These are phyloP conservation scores for Halisarca cf. caerulea DNA, from an alignment of 37 sponge, comb jelly and placozoan species.

Conservation along the genomic window DNA sequence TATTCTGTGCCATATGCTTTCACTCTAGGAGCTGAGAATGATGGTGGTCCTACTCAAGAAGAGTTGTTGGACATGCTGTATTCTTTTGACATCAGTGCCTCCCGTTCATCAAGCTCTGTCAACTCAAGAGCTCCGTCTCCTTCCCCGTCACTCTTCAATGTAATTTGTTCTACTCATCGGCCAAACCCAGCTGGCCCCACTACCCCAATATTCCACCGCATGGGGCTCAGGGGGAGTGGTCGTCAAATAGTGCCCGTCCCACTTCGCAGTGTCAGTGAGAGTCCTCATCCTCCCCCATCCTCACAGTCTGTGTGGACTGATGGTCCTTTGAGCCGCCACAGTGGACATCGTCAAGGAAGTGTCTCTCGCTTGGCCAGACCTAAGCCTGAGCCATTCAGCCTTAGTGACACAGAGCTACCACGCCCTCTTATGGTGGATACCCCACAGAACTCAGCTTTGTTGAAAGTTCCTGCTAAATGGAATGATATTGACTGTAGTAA, in stretches of 20 bases:
- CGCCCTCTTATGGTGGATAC: too few species aligned
- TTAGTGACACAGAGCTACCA: too few species aligned
- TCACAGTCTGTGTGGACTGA: slow-evolving; percentile 22
- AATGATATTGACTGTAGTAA: too few species aligned
- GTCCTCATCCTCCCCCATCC: neutral
- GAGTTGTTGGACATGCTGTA: slow-evolving; percentile 86
- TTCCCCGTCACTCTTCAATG: slow-evolving; percentile 77
- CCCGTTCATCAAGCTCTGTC: slow-evolving; percentile 70
- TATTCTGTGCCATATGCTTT: too few species aligned
- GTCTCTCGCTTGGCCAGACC: too few species aligned
- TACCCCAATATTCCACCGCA: slow-evolving; percentile 39
- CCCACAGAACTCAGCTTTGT: too few species aligned
- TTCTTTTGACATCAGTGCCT: slow-evolving; percentile 83
- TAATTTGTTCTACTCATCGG: slow-evolving; percentile 69
- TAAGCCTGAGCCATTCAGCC: too few species aligned
- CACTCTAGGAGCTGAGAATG: neutral
- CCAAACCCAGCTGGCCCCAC: slow-evolving; percentile 26
- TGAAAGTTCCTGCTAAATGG: too few species aligned
- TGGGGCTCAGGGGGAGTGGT: slow-evolving; percentile 10
- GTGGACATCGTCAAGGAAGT: too few species aligned
- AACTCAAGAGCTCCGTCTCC: slow-evolving; percentile 88
- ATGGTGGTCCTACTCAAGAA: slow-evolving; percentile 71
- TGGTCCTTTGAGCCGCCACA: neutral
- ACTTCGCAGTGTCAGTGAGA: slow-evolving; percentile 22
- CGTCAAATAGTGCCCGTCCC: slow-evolving; percentile 11